Evolutionary conservation across 2,113 vertebrate species (phyloP), one percentile per base, ranked within the genome.

Genomic region (Ciconia maguari): DNA sequence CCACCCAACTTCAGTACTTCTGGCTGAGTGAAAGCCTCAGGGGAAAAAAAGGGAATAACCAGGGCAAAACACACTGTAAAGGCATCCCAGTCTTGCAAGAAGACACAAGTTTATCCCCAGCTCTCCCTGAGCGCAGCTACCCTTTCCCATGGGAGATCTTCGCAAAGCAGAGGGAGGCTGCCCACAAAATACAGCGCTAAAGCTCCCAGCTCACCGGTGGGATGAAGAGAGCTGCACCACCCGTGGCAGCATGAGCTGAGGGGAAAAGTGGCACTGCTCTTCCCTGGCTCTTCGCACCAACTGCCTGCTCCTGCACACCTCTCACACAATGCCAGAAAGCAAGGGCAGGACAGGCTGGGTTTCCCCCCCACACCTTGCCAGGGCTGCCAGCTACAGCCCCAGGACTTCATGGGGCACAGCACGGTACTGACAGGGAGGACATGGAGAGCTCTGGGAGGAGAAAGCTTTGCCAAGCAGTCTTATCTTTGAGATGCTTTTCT

Each of bases 251-350:
- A 0, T 10, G 69, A 71, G 72, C 34, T 5, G 1, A 41, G 25
- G 21, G 46, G 51, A 62, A 57, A n/a, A 3, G 1, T 1, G 0
- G 1, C 11, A 0, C 38, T 36, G 66, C 30, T 58, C 62, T 49
- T 36, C 51, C 83, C 79, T 27, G 21, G 22, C 81, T 79, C 78
- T 75, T 42, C 10, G 1, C 66, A 49, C 9, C 0, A 0, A 78
- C 64, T 65, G 46, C 46, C 41, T 71, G 66, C 46, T n/a, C 30
- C 68, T 36, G 25, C 83, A 62, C 11, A 29, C 15, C 25, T n/a
- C 49, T 7, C 16, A 4, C 4, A 1, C 76, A 36, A 0, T 1
- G 1, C 61, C 48, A 66, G 49, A 19, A 54, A 46, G 7, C 38
- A 16, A 58, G 65, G 78, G 32, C 66, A 89, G 69, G 46, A 36